phyloP scores from a whole-genome alignment of 2,797 vertebrate genomes.

The Neoniphon sammara region DNA sequence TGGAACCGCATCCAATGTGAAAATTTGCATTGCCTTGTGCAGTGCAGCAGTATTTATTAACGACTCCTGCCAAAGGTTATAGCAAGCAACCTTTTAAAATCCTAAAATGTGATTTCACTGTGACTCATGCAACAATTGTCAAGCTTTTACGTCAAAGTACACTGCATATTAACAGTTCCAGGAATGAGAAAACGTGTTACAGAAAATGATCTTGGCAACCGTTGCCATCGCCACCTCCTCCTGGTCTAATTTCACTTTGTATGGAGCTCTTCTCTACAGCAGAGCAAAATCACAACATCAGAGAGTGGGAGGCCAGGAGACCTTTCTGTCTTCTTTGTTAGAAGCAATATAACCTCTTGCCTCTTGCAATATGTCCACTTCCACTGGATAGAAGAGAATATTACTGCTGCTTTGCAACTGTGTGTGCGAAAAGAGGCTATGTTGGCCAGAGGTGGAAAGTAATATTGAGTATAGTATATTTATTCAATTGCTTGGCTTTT shows the following conservation, averaged over 20 bases:
- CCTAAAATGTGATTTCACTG: no score
- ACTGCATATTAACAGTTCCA: not conserved
- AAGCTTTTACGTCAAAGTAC: no score
- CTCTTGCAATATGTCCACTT: not conserved
- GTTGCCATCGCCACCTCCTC: not conserved
- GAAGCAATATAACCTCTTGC: not conserved
- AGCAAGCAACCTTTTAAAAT: not conserved
- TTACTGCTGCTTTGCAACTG: no score
- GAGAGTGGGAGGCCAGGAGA: not conserved
- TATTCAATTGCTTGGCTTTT: no score
- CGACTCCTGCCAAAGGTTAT: no score
- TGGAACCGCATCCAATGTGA: not conserved
- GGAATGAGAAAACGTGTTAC: not conserved
- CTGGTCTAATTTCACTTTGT: constrained; percentile 1
- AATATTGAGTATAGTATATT: no score
- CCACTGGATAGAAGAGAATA: not conserved
- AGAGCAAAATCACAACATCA: not conserved
- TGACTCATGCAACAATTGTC: no score
- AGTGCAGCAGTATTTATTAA: not conserved
- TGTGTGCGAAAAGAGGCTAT: no score
- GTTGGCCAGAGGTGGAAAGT: no score
- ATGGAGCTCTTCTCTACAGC: not conserved
- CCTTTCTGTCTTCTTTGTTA: not conserved
- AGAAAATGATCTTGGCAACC: not conserved
- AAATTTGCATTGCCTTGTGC: not conserved